phyloP scores from a whole-genome alignment of 2,113 vertebrate genomes.

The Aythya baeri region DNA sequence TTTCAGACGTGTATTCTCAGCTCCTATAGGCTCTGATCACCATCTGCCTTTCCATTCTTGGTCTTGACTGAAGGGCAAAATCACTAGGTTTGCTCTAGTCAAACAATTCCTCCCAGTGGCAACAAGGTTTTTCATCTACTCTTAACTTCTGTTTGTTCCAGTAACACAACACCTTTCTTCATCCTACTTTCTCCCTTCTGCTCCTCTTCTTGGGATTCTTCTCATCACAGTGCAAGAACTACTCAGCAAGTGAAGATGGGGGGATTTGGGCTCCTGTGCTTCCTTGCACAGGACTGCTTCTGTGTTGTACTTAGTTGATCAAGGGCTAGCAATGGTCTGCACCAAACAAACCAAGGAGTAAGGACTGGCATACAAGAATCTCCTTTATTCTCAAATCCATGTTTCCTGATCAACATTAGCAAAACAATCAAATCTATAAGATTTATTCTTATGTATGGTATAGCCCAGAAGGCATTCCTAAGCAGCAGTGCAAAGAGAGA shows the following conservation, averaged over 20 bases:
- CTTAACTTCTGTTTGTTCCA: background rate
- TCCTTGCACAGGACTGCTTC: background rate
- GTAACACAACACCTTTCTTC: background rate
- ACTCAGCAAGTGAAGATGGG: background rate
- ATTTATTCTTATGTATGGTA: background rate
- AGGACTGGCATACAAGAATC: background rate
- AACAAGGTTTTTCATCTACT: background rate
- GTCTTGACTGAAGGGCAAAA: background rate
- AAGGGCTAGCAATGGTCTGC: background rate
- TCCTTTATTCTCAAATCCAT: background rate
- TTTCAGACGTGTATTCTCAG: background rate
- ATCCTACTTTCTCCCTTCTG: background rate
- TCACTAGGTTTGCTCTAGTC: background rate
- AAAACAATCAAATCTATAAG: background rate
- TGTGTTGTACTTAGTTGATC: background rate
- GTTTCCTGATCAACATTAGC: background rate
- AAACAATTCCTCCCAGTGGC: background rate
- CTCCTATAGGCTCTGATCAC: background rate
- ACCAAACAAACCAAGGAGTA: background rate
- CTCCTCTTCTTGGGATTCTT: background rate
- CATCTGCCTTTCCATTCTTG: background rate
- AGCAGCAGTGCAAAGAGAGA: background rate
- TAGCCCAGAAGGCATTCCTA: background rate
- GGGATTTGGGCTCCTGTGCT: background rate
- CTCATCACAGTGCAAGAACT: background rate